A percentile compares a stretch with the other conserved stretches of the same genome.
phyloP scores from a whole-genome alignment of 1,140 invertebrate genomes.

The Drosophila insularis region DNA sequence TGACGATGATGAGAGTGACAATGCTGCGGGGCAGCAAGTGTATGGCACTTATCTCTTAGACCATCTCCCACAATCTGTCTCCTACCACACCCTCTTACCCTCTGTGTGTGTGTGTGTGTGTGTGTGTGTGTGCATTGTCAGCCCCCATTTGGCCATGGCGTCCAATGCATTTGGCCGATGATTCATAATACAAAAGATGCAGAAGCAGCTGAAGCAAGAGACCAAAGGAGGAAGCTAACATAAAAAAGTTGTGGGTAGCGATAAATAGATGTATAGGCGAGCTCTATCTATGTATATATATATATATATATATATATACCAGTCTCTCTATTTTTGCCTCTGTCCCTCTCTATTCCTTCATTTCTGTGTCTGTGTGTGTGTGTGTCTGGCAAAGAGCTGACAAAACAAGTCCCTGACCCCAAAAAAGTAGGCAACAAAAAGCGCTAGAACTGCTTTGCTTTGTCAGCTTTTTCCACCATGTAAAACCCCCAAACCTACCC shows the following conservation, averaged over 20 bases:
- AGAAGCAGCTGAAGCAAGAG: constrained; percentile 23
- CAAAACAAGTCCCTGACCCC: constrained; percentile 79
- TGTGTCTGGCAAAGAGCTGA: constrained; percentile 60
- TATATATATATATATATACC: neutral
- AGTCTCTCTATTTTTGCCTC: neutral
- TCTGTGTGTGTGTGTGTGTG: constrained; percentile 35
- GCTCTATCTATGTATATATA: constrained; percentile 41
- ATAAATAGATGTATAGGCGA: constrained; percentile 70
- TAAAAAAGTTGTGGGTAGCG: constrained; percentile 54
- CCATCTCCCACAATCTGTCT: constrained; percentile 2
- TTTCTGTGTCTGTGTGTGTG: neutral
- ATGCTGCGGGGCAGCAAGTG: constrained; percentile 15
- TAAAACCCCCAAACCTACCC: neutral
- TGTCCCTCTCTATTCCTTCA: neutral
- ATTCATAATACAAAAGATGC: constrained; percentile 75
- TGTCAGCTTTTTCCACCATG: constrained; percentile 54
- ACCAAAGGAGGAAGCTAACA: constrained; percentile 1
- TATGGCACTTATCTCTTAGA: constrained; percentile 48
- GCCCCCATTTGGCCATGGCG: constrained; percentile 48
- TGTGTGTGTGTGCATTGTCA: constrained; percentile 55
- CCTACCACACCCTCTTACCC: too few species aligned
- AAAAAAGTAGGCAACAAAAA: constrained; percentile 74
- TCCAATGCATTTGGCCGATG: constrained; percentile 70
- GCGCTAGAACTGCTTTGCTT: constrained; percentile 54
- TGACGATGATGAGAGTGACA: constrained; percentile 20